Evolutionary conservation across 2,113 vertebrate genomes (phyloP), one percentile per base, ranked within the genome.

Genomic region (Callopanchax toddi): DNA sequence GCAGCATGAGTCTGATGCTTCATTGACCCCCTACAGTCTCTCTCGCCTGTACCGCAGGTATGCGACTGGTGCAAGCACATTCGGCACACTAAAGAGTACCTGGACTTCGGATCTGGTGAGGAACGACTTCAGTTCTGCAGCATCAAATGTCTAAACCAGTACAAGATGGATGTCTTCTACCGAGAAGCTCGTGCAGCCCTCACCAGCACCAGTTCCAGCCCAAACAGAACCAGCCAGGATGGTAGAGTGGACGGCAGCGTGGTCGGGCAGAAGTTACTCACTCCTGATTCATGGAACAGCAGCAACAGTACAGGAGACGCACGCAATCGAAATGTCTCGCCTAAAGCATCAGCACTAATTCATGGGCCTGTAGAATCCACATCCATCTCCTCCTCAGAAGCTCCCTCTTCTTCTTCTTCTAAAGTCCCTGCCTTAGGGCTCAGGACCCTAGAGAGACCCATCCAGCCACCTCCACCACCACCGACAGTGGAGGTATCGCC

Each of bases 131-230:
- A 98, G 91, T 99, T 99, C 91, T 99, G 97, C 94, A 98, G 96
- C 90, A 96, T 95, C 80, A 99, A 99, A 92, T 99, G 97, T 90
- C 93, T 99, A 87, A 99, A 99, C 92, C 97, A 99, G 89, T 99
- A 99, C 92, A 99, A 99, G 94, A 99, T 99, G 97, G 97, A 98
- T 88, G 96, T 98, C 87, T 99, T 99, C 92, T 99, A 99, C 92
- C 92, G 95, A 91, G 97, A 99, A 86, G 96, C 97, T 65, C 95
- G 96, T 71, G 96, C 97, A 77, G 95, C 95, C 70, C 97, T 99
- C 84, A 96, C 94, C 87, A 94, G 93, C 86, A 95, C 94, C 87
- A 94, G 93, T 89, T 95, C 96, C 86, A 94, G 94, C 86, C 93
- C 96, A 64, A 91, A 93, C 78, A 94, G 94, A 87, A 84, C 92